A percentile compares a stretch with the other conserved stretches of the same genome.
phyloP scores from a whole-genome alignment of 2,888 invertebrate genomes.

The Tachina grossa region DNA sequence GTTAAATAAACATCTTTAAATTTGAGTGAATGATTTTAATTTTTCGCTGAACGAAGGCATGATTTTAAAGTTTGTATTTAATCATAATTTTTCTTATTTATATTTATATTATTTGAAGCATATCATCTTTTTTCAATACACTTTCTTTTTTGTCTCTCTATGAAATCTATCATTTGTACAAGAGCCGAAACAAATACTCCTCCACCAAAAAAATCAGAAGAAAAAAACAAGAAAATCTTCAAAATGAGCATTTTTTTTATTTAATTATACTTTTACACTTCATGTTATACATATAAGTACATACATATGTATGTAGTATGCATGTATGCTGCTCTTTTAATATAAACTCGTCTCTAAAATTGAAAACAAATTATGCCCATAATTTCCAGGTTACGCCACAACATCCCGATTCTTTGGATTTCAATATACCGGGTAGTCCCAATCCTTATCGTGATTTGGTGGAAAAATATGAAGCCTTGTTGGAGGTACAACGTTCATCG shows the following conservation, averaged over 20 bases:
- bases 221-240: conserved; percentile 6
- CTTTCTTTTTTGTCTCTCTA: conserved; percentile 1
- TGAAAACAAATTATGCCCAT: conserved; percentile 70
- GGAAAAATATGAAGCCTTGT: conserved; percentile 92
- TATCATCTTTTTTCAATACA: conserved; percentile 5
- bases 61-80: conserved; percentile 68
- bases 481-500: conserved; percentile 89
- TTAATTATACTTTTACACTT: conserved; percentile 38
- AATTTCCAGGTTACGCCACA: conserved; percentile 75
- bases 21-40: conserved; percentile 62
- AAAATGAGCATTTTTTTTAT: neutral
- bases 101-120: conserved; percentile 7
- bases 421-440: conserved; percentile 80
- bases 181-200: conserved; percentile 1
- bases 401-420: conserved; percentile 76
- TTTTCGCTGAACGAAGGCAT: conserved; percentile 55
- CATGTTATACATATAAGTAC: conserved; percentile 22
- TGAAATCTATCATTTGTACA: conserved; percentile 11
- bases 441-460: conserved; percentile 92
- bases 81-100: conserved; percentile 29
- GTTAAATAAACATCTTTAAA: conserved; percentile 57
- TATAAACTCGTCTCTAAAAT: conserved; percentile 60
- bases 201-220: neutral
- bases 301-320: no score
- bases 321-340: conserved; percentile 31